phyloP scores from a whole-genome alignment of 2,797 vertebrate species.

The Taenioides sp. region DNA sequence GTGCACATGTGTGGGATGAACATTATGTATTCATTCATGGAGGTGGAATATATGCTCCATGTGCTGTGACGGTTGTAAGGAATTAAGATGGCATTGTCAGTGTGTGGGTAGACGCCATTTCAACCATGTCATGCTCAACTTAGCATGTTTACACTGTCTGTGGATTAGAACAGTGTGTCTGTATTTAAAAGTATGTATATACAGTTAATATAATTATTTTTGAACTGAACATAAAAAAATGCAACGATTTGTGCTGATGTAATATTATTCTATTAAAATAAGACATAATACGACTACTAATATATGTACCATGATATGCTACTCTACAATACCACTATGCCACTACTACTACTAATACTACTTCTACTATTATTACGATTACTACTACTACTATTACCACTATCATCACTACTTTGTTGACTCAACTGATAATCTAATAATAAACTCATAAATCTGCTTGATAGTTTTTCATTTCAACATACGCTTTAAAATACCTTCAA shows the following conservation, averaged over 20 bases:
- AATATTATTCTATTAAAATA: too few species aligned
- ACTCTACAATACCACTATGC: too few species aligned
- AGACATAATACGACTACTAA: too few species aligned
- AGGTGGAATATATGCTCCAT: constrained; percentile 18
- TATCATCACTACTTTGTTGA: too few species aligned
- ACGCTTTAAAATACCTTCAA: background rate
- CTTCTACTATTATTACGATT: too few species aligned
- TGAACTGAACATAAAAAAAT: too few species aligned
- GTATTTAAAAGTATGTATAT: background rate
- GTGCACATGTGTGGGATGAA: constrained; percentile 26
- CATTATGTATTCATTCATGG: constrained; percentile 29
- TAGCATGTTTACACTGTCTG: constrained; percentile 1
- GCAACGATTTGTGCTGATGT: too few species aligned
- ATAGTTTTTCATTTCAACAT: background rate
- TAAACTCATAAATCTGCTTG: background rate
- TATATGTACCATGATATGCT: too few species aligned
- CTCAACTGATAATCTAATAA: too few species aligned
- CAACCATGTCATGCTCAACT: constrained; percentile 1
- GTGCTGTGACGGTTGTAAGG: constrained; percentile 18
- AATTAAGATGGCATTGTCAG: constrained; percentile 15
- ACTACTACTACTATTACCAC: too few species aligned
- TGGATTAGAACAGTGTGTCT: background rate
- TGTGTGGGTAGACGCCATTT: constrained; percentile 36
- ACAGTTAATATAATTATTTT: too few species aligned
- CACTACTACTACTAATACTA: too few species aligned